Evolutionary conservation across 35 echinoderm and acorn worm species (phyloP), one percentile per base, ranked within the genome.

Genomic region (Lytechinus variegatus): DNA sequence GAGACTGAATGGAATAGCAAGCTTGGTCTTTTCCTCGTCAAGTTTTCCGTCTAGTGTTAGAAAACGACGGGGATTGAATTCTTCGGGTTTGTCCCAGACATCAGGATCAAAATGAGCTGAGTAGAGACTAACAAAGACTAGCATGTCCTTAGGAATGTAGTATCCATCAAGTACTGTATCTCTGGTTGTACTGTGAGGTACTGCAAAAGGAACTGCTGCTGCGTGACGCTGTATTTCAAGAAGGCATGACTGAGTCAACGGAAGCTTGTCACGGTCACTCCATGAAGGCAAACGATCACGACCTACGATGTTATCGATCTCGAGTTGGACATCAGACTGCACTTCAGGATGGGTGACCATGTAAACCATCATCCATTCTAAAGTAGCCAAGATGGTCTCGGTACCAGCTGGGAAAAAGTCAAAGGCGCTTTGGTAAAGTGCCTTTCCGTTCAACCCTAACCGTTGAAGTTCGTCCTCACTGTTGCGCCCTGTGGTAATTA

Each of bases 11-110:
- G 56, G 9, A 58, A 58, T 13, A 9, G 13, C 56, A 58, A 58
- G 56, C 56, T 58, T 58, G 9, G 9, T 13, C 56, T 58, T 58
- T 9, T 90, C 52, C 28, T 91, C 94, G 24, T 94, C 66, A 27
- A 96, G 95, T 33, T 90, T 93, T 54, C 96, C 96, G n/a, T 94
- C 28, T 27, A 54, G 12, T 28, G 94, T 87, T 9, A 97, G 27
- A 66, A 95, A 96, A 56, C 97, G 27, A n/a, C 92, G 86, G 4
- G 97, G 96, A 27, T 60, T 93, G 56, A 98, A 98, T 51, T 28
- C 88, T 5, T 95, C 95, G 11, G 97, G 97, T 55, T 98, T 55
- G 6, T 52, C 12, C 97, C 97, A 98, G 2, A 96, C 53, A 0
- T 27, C 52, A 52, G 96, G 86, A 94, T 98, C 95, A 29, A 86